phyloP scores from a whole-genome alignment of 2,113 vertebrate species.

The Aramus guarauna region DNA sequence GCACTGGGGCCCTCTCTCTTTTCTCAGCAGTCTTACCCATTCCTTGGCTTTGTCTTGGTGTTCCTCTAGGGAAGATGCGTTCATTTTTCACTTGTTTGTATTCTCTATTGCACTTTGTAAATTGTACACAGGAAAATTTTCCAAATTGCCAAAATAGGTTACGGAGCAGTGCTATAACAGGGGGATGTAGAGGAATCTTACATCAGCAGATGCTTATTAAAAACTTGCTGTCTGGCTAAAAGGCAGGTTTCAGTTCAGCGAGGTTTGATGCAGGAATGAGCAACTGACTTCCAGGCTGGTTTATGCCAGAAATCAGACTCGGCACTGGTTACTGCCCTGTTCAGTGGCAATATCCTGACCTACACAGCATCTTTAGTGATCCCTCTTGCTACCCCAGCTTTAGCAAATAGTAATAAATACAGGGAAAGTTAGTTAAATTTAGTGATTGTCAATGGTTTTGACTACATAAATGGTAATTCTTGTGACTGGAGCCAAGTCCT shows the following conservation, averaged over 20 bases:
- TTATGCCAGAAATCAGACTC: not conserved
- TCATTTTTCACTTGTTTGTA: not conserved
- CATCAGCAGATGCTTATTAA: not conserved
- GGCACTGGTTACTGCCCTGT: fast-evolving
- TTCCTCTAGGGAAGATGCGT: not conserved
- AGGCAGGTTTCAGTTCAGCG: not conserved
- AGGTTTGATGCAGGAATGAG: not conserved
- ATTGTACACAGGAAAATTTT: not conserved
- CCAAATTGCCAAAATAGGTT: not conserved
- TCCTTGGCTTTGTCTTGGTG: not conserved
- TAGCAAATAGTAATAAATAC: not conserved
- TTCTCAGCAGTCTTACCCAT: not conserved
- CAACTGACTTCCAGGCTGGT: not conserved
- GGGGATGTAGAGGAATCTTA: not conserved
- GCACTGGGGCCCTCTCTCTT: not conserved
- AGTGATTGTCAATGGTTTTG: not conserved
- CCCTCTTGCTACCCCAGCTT: not conserved
- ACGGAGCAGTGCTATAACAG: not conserved
- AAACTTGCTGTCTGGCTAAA: not conserved
- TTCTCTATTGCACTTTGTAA: not conserved
- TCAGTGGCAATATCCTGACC: not conserved
- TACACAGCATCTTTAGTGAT: not conserved
- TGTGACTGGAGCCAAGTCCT: not conserved
- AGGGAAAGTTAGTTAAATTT: not conserved
- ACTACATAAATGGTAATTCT: not conserved